Base-by-base conservation (phyloP, 2,113 vertebrate species). In the Sorex araneus region DNA sequence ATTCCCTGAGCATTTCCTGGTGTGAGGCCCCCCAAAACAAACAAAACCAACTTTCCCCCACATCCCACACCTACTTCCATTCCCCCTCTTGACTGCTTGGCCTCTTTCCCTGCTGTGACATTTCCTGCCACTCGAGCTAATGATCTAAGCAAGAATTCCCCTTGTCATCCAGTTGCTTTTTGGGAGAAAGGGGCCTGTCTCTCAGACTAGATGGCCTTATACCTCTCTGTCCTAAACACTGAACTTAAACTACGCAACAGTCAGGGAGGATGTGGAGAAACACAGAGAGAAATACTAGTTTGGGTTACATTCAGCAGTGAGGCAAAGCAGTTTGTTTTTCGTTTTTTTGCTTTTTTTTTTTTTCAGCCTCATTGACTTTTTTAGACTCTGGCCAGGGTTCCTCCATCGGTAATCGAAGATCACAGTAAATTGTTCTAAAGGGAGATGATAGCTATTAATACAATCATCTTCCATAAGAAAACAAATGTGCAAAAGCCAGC, bases 401-500 rank as follows among this genome's bases (percentile, higher is more conserved):
- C 67, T 81, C 93, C 75, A 34, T 40, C 45, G 73, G 80, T 88
- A 93, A 94, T 50, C 76, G 84, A 91, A 78, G 89, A 96, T 87
- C 64, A 88, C 34, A 87, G 19, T 60, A 84, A 93, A 96, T 89
- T 92, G 64, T 75, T 91, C 87, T 93, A 90, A 95, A 93, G 90
- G 36, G 85, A 91, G 90, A 94, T 69, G 80, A 87, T 27, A 90
- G 63, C 36, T 73, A 92, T 89, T 90, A 93, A 81, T 84, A 75
- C 28, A 54, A 88, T 54, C 77, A 79, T 84, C 80, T 92, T 91
- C 40, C 32, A 30, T 4, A 66, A 83, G 67, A 84, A 95, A 95
- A 78, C 3, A 40, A 76, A 75, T 40, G 54, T 40, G 34, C 89
- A 78, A 30, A 83, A 78, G 36, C 69, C 64, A 89, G 64, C 19